Evolutionary conservation across 2,113 vertebrate species (phyloP), one percentile per base, ranked within the genome.

Genomic region (Clarias magur): DNA sequence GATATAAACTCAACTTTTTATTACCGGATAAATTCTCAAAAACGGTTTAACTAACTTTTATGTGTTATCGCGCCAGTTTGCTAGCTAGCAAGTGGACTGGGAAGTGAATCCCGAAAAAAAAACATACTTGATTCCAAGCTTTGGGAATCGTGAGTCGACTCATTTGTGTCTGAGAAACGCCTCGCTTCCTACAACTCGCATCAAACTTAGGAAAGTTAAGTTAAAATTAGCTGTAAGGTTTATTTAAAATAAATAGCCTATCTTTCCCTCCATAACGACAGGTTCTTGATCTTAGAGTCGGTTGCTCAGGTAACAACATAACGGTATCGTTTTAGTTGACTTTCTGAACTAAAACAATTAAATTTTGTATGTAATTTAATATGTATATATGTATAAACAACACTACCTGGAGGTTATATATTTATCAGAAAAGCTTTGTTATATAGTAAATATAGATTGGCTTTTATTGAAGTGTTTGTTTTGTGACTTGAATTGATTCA

Each of bases 61-160:
- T 27, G 38, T 19, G 4, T 15, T 65, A 1, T n/a, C 25, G 13
- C 34, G 79, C 19, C 62, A 62, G 15, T 30, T 53, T 17, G 11
- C 62, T 17, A 19, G n/a, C 48, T 68, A 67, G 62, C 42, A 56
- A 70, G 82, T 70, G 48, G n/a, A 48, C 63, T 83, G 42, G 82
- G 56, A 80, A 80, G 9, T 59, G 56, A 80, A 80, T 59, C 56
- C 48, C 73, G 13, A 1, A 15, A 15, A 10, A 11, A 4, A n/a
- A 54, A 56, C 23, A 21, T 2, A 30, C 27, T 1, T 42, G n/a
- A 59, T 34, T 62, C 57, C 79, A 80, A 17, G 78, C 27, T 62
- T 62, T 16, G 30, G 21, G 57, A 62, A 23, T 38, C 11, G 30
- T 7, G 79, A 80, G 30, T 80, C 79, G 59, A 42, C 30, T 81